Evolutionary conservation across 2,797 vertebrate genomes (phyloP).

Genomic region (Rhabdomys pumilio): DNA sequence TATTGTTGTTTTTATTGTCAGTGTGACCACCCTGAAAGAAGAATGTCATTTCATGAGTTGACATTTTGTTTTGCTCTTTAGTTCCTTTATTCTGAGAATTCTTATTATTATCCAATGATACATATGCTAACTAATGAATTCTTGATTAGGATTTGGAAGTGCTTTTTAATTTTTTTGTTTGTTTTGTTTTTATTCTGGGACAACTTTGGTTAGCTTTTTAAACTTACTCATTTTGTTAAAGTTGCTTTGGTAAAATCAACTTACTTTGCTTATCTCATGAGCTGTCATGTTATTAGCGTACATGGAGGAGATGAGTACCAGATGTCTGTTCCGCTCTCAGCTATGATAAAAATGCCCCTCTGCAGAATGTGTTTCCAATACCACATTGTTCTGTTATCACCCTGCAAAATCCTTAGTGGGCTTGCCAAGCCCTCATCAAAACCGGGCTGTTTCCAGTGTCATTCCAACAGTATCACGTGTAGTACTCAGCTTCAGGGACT

Average conservation of each 20-base stretch:
- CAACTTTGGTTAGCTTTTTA: constrained; percentile 52
- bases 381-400: constrained; percentile 86
- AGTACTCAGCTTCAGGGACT: constrained; percentile 60
- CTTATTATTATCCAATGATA: constrained; percentile 62
- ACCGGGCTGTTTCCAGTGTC: constrained; percentile 72
- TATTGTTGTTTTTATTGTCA: constrained; percentile 58
- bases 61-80: constrained; percentile 12
- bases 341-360: constrained; percentile 86
- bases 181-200: constrained; percentile 64
- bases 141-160: constrained; percentile 67
- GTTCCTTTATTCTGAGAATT: not conserved
- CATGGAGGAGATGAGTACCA: constrained; percentile 88
- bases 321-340: constrained; percentile 86
- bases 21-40: constrained; percentile 67
- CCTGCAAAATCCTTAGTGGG: constrained; percentile 77
- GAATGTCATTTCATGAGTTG: not conserved
- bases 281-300: constrained; percentile 85
- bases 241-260: constrained; percentile 81
- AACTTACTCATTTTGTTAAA: constrained; percentile 81
- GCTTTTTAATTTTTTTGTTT: not conserved
- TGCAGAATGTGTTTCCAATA: constrained; percentile 89
- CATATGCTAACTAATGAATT: not conserved
- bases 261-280: constrained; percentile 86
- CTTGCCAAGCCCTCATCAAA: constrained; percentile 81
- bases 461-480: not conserved